Evolutionary conservation across 2,113 vertebrate genomes (phyloP).

Genomic region (Sapayoa aenigma): DNA sequence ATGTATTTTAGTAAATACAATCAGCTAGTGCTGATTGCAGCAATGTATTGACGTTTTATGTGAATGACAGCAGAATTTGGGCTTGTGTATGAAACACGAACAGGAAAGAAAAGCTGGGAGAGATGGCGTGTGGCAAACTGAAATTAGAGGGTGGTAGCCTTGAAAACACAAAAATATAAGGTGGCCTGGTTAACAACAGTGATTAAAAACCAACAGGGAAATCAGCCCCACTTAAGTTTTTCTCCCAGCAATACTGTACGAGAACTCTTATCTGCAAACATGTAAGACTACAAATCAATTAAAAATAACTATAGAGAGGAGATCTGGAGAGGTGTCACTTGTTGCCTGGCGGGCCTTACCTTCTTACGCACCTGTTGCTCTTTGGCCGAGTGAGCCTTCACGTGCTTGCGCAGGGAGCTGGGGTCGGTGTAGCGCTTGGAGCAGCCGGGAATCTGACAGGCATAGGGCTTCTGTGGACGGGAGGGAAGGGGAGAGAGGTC

Average conservation of each 20-base stretch:
- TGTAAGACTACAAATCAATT: not conserved
- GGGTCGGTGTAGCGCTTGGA: slow-evolving; percentile 98
- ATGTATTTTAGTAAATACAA: not conserved
- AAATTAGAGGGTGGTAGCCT: not conserved
- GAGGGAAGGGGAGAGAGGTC: not conserved
- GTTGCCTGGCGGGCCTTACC: slow-evolving; percentile 76
- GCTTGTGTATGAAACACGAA: not conserved
- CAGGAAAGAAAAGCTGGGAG: not conserved
- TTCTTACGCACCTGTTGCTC: slow-evolving; percentile 96
- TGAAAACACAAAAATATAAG: not conserved
- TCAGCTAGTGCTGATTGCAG: not conserved
- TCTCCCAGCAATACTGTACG: not conserved
- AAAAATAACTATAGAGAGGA: not conserved
- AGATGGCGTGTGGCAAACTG: not conserved
- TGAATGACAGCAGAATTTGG: not conserved
- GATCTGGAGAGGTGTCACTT: not conserved
- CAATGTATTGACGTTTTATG: not conserved
- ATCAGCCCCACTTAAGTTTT: not conserved
- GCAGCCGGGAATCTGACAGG: slow-evolving; percentile 96
- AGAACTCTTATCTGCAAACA: not conserved
- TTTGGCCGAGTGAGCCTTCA: slow-evolving; percentile 97
- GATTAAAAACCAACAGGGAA: not conserved
- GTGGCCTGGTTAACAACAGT: not conserved
- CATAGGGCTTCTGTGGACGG: slow-evolving; percentile 88
- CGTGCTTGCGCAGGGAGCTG: slow-evolving; percentile 97